Base-by-base conservation (phyloP, 2,797 vertebrate species). In the Bradypodion pumilum region DNA sequence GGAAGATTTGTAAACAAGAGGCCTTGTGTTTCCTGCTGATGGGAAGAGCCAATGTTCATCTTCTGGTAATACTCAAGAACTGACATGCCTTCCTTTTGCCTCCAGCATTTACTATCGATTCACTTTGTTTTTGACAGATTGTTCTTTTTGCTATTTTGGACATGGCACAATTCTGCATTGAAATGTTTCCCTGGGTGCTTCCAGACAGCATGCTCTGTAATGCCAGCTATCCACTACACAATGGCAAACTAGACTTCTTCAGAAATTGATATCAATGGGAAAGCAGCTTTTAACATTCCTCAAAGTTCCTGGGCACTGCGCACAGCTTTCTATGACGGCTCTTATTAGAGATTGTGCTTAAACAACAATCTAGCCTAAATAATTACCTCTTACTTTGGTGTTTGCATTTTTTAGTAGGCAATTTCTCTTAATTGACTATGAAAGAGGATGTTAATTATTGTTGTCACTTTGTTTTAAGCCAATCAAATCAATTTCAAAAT, bases 371-470 rank as follows among this genome's bases (percentile, higher is more conserved):
- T 37, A 81, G 85, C 42, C 77, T 70, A 84, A 91, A 91, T 89
- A 89, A 88, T 87, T 77, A 87, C 37, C 84, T 88, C 79, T 63
- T 62, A 16, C 77, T 56, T 76, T 0, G 9, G 90, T 82, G 62
- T 87, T 91, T 86, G 42, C 89, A 74, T 85, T 92, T 80, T 91
- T 90, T n/a, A 56, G 32, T 63, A 66, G 89, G 81, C 59, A 89
- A 90, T 89, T 86, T 85, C 86, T 90, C 89, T 93, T 87, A 91
- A 94, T 93, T 92, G 92, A 84, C 72, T 52, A 80, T 87, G 82
- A 91, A 92, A 60, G 86, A 4, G 88, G 89, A 86, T 81, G 44
- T 84, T 91, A 94, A 92, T 92, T 92, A 90, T 23, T 87, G 80
- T 89, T 92, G 89, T 91, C 72, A 49, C 90, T 92, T 88, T 68